Evolutionary conservation across 2,888 invertebrate species (phyloP).

Genomic region (Brenthis ino): DNA sequence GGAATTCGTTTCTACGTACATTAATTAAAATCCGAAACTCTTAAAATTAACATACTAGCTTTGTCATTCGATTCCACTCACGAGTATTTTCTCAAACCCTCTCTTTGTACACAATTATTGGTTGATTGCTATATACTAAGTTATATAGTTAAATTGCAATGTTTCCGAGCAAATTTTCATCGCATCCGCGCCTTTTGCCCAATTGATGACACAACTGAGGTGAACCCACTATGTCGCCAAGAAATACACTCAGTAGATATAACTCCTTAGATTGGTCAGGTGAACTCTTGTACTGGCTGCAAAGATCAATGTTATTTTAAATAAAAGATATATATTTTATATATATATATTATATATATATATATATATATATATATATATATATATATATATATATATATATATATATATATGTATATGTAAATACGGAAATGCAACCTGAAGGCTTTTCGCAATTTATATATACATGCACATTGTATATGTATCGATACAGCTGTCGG

Average conservation of each 20-base stretch:
- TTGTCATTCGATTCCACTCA: not conserved
- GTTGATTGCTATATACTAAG: not conserved
- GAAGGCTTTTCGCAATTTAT: too few species aligned
- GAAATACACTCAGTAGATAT: constrained; percentile 91
- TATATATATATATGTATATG: too few species aligned
- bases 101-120: not conserved
- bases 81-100: not conserved
- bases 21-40: too few species aligned
- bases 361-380: too few species aligned
- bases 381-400: too few species aligned
- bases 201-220: constrained; percentile 90
- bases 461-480: too few species aligned
- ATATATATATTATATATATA: too few species aligned
- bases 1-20: not conserved
- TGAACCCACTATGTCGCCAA: constrained; percentile 92
- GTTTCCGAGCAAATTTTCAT: constrained; percentile 50
- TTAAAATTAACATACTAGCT: too few species aligned
- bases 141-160: not conserved
- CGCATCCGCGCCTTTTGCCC: constrained; percentile 83
- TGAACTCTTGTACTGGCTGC: constrained; percentile 90
- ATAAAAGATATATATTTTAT: not conserved
- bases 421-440: not conserved
- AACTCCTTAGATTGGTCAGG: constrained; percentile 89
- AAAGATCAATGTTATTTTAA: constrained; percentile 46
- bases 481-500: too few species aligned